These are phyloP conservation scores for Passer domesticus DNA, from an alignment of 2,113 vertebrate species.

Conservation along the genomic window DNA sequence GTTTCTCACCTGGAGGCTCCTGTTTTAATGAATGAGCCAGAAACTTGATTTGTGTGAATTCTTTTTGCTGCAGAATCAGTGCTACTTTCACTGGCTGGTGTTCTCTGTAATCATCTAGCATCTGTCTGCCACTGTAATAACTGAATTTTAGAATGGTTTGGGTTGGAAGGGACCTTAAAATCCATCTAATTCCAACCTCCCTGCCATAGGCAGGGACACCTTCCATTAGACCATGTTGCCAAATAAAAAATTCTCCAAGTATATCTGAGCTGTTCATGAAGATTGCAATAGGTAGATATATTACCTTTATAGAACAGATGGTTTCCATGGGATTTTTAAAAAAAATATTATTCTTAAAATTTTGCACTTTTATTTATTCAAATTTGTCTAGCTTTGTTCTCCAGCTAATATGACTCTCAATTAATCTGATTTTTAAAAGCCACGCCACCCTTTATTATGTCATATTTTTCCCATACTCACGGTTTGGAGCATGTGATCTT, in stretches of 20 bases:
- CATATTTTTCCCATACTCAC: neutral
- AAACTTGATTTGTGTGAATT: neutral
- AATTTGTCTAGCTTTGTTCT: neutral
- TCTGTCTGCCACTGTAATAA: neutral
- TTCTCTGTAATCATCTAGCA: neutral
- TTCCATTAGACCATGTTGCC: neutral
- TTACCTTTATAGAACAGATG: neutral
- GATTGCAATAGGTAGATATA: neutral
- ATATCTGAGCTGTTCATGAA: neutral
- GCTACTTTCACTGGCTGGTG: neutral
- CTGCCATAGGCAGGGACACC: neutral
- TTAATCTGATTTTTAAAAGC: neutral
- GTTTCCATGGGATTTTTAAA: neutral
- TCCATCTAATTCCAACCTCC: rapidly evolving
- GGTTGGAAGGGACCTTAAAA: neutral
- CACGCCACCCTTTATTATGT: neutral
- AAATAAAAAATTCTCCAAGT: neutral
- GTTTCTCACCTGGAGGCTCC: neutral
- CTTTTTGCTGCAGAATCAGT: neutral
- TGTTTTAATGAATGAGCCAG: neutral
- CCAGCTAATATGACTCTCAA: neutral
- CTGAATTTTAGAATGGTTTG: neutral
- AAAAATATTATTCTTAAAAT: neutral
- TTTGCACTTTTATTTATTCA: neutral
- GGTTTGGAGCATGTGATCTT: neutral